phyloP scores from a whole-genome alignment of 2,888 invertebrate genomes.

The Sericinus montela region DNA sequence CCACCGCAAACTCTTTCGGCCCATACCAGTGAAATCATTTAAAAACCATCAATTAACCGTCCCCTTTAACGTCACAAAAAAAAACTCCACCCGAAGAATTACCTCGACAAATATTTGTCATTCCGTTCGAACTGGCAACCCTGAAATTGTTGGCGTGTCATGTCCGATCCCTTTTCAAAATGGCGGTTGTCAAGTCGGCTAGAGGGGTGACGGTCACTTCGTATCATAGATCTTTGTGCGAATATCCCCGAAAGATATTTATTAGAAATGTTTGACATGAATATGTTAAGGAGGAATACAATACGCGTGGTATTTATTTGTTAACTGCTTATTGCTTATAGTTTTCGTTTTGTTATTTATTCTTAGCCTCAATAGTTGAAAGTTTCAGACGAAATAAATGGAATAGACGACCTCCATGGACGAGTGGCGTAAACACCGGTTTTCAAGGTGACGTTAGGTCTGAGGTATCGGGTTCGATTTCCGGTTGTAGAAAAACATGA shows the following conservation, averaged over 20 bases:
- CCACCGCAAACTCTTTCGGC: slow-evolving; percentile 7
- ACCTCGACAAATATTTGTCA: slow-evolving; percentile 51
- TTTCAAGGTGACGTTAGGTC: too few relatives aligned
- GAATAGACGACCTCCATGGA: too few relatives aligned
- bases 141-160: slow-evolving; percentile 51
- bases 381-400: too few relatives aligned
- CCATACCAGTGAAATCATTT: slow-evolving; percentile 27
- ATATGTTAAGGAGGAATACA: slow-evolving; percentile 29
- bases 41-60: slow-evolving; percentile 45
- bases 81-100: slow-evolving; percentile 37
- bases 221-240: slow-evolving; percentile 44
- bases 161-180: slow-evolving; percentile 74
- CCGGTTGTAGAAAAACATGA: too few relatives aligned
- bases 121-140: slow-evolving; percentile 43
- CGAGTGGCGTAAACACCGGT: too few relatives aligned
- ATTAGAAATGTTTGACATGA: slow-evolving; percentile 52
- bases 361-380: too few relatives aligned
- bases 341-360: too few relatives aligned
- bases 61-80: slow-evolving; percentile 22
- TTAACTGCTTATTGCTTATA: not conserved
- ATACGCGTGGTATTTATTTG: slow-evolving; percentile 34
- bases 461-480: too few relatives aligned
- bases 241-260: slow-evolving; percentile 52
- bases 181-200: slow-evolving; percentile 46
- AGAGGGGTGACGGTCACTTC: slow-evolving; percentile 55